Evolutionary conservation across 2,113 vertebrate species (phyloP).

Genomic region (Muntiacus muntjak): DNA sequence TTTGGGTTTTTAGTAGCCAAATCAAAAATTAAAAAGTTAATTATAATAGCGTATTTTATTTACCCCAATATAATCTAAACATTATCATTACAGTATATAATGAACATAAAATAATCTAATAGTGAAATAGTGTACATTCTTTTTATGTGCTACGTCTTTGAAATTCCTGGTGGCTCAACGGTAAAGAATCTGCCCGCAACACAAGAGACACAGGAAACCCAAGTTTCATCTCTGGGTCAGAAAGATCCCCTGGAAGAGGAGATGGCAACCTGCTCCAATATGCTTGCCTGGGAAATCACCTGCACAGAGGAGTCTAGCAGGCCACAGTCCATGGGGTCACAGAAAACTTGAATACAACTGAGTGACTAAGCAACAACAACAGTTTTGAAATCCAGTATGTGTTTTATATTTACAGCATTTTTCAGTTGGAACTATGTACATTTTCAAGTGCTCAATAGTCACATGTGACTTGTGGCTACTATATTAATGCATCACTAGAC

Average conservation of each 20-base stretch:
- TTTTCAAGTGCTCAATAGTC: not conserved
- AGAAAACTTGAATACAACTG: not conserved
- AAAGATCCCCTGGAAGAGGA: not conserved
- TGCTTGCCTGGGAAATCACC: not conserved
- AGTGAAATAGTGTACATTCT: not conserved
- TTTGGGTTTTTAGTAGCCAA: not conserved
- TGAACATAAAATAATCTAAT: not conserved
- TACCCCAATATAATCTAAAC: not conserved
- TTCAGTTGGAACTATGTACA: not conserved
- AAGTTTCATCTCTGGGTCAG: not conserved
- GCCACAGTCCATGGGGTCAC: not conserved
- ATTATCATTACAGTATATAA: not conserved
- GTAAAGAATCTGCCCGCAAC: not conserved
- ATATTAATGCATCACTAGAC: not conserved
- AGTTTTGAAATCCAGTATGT: not conserved
- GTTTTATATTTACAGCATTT: not conserved
- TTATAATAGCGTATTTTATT: not conserved
- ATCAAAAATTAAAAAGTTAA: not conserved
- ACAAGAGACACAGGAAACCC: not conserved
- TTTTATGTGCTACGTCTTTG: not conserved
- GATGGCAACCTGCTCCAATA: not conserved
- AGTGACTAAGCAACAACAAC: not conserved
- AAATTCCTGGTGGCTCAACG: not conserved
- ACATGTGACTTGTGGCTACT: not conserved
- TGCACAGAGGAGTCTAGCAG: not conserved